Conservation (phyloP, 2,797 vertebrate species). For the Buceros bicornis region DNA sequence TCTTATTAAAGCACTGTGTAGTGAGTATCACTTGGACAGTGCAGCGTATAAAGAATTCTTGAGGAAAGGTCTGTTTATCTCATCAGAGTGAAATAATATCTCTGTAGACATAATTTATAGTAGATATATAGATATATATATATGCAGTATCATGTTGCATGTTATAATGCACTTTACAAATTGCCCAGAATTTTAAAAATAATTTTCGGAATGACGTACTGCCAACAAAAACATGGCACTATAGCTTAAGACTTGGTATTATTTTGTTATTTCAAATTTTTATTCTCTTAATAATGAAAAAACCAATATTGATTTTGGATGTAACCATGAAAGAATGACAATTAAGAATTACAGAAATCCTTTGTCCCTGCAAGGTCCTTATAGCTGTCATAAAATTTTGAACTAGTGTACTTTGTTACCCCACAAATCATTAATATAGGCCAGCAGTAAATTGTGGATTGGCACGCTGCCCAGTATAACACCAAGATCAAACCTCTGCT, state of each 20-base stretch:
- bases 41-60: background rate
- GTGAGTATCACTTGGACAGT: background rate
- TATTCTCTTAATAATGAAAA: constrained; percentile 75
- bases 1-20: background rate
- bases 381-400: constrained; percentile 74
- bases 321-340: constrained; percentile 63
- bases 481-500: constrained; percentile 69
- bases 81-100: constrained; percentile 37
- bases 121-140: background rate
- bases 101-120: background rate
- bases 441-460: constrained; percentile 74
- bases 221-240: constrained; percentile 66
- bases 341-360: constrained; percentile 76
- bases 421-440: constrained; percentile 75
- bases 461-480: constrained; percentile 66
- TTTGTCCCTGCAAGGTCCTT: constrained; percentile 70
- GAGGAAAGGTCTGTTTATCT: constrained; percentile 34
- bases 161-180: constrained; percentile 54
- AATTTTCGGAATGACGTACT: constrained; percentile 35
- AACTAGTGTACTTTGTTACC: constrained; percentile 75
- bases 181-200: constrained; percentile 57
- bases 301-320: constrained; percentile 82
- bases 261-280: constrained; percentile 74
- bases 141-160: background rate
- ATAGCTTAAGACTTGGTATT: constrained; percentile 40